These are phyloP conservation scores for Synergus itoensis DNA, from an alignment of 2,888 invertebrate genomes.

Conservation along the genomic window DNA sequence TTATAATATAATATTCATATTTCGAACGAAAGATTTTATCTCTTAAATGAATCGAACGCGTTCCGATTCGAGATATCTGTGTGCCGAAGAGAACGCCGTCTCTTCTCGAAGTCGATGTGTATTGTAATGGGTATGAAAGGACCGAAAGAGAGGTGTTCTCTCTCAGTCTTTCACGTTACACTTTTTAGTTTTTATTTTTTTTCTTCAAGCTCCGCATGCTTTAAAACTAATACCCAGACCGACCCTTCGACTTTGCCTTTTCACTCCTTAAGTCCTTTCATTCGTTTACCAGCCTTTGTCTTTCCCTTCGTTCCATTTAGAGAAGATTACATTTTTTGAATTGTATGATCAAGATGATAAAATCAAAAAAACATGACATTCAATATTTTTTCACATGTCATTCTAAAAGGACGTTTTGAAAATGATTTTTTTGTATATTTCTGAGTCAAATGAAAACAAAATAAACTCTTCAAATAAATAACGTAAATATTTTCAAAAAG, in stretches of 20 bases:
- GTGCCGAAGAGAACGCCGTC: conserved; percentile 62
- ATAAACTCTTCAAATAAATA: neutral
- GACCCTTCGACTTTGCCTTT: conserved; percentile 20
- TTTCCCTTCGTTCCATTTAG: neutral
- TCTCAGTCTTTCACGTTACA: conserved; percentile 9
- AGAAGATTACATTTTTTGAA: conserved; percentile 6
- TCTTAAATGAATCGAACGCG: conserved; percentile 77
- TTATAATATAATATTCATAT: conserved; percentile 78
- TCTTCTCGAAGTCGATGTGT: conserved; percentile 57
- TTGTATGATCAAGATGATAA: neutral
- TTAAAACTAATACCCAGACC: conserved; percentile 63
- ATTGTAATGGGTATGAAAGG: conserved; percentile 68
- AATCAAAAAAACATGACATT: neutral
- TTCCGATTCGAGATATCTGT: conserved; percentile 76
- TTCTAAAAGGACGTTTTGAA: neutral
- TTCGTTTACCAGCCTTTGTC: conserved; percentile 4
- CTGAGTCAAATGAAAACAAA: neutral
- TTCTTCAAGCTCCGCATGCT: conserved; percentile 52
- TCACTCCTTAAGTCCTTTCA: conserved; percentile 17
- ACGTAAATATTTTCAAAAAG: neutral
- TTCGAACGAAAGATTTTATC: conserved; percentile 77
- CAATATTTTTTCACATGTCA: neutral
- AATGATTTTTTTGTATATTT: neutral
- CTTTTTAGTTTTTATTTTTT: conserved; percentile 5
- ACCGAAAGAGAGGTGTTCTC: conserved; percentile 14